Percentiles rank a stretch among this genome's conserved stretches.
phyloP scores from a whole-genome alignment of 2,888 invertebrate species.

The Lithophane semibrunnea region DNA sequence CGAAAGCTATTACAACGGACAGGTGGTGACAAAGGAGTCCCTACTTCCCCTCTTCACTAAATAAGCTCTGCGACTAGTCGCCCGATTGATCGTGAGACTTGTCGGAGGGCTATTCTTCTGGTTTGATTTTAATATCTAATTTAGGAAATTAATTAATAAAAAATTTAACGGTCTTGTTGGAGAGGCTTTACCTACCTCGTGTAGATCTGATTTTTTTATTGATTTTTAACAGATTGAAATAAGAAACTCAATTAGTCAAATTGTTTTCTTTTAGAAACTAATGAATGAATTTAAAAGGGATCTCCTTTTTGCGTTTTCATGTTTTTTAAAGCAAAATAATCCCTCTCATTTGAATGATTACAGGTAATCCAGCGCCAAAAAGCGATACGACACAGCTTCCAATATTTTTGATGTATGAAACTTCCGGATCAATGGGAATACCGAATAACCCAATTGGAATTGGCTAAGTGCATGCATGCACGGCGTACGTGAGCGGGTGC shows the following conservation, averaged over 20 bases:
- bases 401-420: slow-evolving; percentile 55
- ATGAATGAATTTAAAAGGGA: slow-evolving; percentile 9
- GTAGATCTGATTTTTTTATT: slow-evolving; percentile 7
- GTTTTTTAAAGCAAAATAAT: slow-evolving; percentile 4
- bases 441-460: slow-evolving; percentile 73
- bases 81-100: slow-evolving; percentile 68
- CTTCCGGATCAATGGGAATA: slow-evolving; percentile 54
- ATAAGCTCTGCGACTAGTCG: slow-evolving; percentile 70
- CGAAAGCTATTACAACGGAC: slow-evolving; percentile 87
- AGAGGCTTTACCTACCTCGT: slow-evolving; percentile 1
- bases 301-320: background rate
- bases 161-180: background rate
- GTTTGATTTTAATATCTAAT: slow-evolving; percentile 16
- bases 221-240: slow-evolving; percentile 15
- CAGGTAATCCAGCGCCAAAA: slow-evolving; percentile 13
- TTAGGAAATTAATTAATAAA: slow-evolving; percentile 33
- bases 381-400: slow-evolving; percentile 21
- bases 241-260: slow-evolving; percentile 25
- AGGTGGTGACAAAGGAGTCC: slow-evolving; percentile 88
- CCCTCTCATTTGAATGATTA: slow-evolving; percentile 31
- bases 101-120: slow-evolving; percentile 58
- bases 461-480: slow-evolving; percentile 73
- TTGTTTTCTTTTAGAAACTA: slow-evolving; percentile 10
- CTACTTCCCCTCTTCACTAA: slow-evolving; percentile 82
- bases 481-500: slow-evolving; percentile 79